Evolutionary conservation across 1,140 invertebrate species (phyloP).

Genomic region (Lepidotrigona ventralis): DNA sequence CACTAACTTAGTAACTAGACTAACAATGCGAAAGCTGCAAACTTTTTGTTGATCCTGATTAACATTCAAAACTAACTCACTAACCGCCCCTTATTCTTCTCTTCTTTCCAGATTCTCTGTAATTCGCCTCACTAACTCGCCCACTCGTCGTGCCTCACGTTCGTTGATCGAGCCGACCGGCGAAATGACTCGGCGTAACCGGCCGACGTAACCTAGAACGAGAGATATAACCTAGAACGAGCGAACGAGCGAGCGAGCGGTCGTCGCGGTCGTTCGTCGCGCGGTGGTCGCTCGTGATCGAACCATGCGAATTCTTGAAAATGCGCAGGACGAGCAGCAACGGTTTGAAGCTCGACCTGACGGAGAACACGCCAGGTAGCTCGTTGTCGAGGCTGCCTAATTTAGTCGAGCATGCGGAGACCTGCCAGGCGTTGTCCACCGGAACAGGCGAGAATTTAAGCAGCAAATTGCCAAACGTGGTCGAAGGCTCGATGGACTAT

Average conservation of each 20-base stretch:
- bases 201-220: not conserved
- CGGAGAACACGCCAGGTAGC: slow-evolving; percentile 79
- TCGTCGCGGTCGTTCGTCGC: slow-evolving; percentile 36
- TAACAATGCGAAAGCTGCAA: not conserved
- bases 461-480: slow-evolving; percentile 79
- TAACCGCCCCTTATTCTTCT: slow-evolving; percentile 59
- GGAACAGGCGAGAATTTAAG: slow-evolving; percentile 77
- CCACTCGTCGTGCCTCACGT: not conserved
- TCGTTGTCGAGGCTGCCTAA: slow-evolving; percentile 75
- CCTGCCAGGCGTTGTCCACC: slow-evolving; percentile 60
- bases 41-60: slow-evolving; percentile 32
- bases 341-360: slow-evolving; percentile 78
- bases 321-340: slow-evolving; percentile 78
- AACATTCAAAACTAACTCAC: slow-evolving; percentile 64
- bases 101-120: slow-evolving; percentile 70
- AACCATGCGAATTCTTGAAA: slow-evolving; percentile 76
- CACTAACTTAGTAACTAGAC: no score
- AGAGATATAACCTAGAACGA: not conserved
- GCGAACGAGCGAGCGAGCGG: slow-evolving; percentile 31
- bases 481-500: slow-evolving; percentile 83
- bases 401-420: slow-evolving; percentile 78
- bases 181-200: slow-evolving; percentile 35
- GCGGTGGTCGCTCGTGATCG: slow-evolving; percentile 43
- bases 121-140: slow-evolving; percentile 41
- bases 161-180: slow-evolving; percentile 20